Evolutionary conservation across 2,888 invertebrate genomes (phyloP), one percentile per base, ranked within the genome.

Genomic region (Andrena dorsata): DNA sequence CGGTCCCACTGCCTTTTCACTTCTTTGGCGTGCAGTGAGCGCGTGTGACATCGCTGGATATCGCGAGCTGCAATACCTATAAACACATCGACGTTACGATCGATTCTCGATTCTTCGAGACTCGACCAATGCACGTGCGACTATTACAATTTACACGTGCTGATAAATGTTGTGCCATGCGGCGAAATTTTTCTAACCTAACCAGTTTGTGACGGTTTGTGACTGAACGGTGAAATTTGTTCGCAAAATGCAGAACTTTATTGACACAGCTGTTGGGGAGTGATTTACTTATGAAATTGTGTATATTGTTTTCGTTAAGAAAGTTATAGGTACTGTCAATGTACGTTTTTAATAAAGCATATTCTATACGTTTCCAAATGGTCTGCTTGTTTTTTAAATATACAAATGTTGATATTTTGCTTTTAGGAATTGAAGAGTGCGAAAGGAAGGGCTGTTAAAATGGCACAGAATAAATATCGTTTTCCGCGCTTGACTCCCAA

Each of bases 401-500:
- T 20, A 20, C 0, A 4, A 16, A 70, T 28, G 13, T 30, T 16
- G 13, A 28, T 2, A 26, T 58, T n/a, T 30, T 30, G 47, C 41
- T 41, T 47, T 30, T 13, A 49, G 28, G 8, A 41, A 41, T 30
- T 13, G 16, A 60, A 23, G 3, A n/a, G n/a, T 2, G 16, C 16
- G 2, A 8, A 23, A 2, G 8, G 3, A 58, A n/a, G 0, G 5
- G 58, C 28, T 28, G 20, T 47, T 20, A 76, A 73, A 56, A 86
- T 74, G 80, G 60, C 35, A n/a, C 63, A 53, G 26, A 4, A 66
- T 10, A 82, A 61, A 23, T 76, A 64, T 30, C 58, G 35, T 7
- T 53, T 28, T 10, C 16, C 68, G 47, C 83, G 78, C 63, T 68
- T 79, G 47, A 75, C 83, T n/a, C 87, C 89, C 16, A 91, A 89